phyloP scores from a whole-genome alignment of 1,140 invertebrate species.

The Cydia amplana region DNA sequence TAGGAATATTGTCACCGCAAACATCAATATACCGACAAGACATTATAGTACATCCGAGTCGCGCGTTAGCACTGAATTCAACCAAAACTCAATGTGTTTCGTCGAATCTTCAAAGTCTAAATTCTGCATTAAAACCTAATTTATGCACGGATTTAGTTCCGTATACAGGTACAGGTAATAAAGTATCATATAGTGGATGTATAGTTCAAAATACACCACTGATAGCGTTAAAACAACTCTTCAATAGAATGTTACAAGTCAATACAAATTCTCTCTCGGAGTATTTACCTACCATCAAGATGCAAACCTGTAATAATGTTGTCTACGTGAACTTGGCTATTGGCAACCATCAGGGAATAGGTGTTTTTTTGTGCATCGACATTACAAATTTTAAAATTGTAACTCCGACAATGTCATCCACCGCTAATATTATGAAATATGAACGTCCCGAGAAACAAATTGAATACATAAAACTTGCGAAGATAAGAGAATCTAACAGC shows the following conservation, averaged over 20 bases:
- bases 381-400: neutral
- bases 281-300: neutral
- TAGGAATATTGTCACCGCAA: neutral
- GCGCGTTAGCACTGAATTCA: neutral
- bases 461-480: slow-evolving; percentile 11
- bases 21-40: neutral
- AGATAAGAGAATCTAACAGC: neutral
- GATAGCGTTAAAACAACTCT: neutral
- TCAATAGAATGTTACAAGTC: neutral
- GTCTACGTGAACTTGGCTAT: neutral
- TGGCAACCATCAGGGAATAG: neutral
- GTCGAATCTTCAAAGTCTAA: neutral
- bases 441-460: neutral
- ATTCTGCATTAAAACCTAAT: neutral
- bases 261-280: neutral
- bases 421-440: neutral
- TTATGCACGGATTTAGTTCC: slow-evolving; percentile 13
- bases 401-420: neutral
- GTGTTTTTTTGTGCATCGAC: neutral
- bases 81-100: neutral
- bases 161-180: neutral
- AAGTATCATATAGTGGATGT: neutral
- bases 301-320: neutral
- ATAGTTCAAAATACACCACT: neutral
- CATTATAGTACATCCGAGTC: neutral